Evolutionary conservation across 2,113 vertebrate species (phyloP), one percentile per base, ranked within the genome.

Genomic region (Sphaerodactylus townsendi): DNA sequence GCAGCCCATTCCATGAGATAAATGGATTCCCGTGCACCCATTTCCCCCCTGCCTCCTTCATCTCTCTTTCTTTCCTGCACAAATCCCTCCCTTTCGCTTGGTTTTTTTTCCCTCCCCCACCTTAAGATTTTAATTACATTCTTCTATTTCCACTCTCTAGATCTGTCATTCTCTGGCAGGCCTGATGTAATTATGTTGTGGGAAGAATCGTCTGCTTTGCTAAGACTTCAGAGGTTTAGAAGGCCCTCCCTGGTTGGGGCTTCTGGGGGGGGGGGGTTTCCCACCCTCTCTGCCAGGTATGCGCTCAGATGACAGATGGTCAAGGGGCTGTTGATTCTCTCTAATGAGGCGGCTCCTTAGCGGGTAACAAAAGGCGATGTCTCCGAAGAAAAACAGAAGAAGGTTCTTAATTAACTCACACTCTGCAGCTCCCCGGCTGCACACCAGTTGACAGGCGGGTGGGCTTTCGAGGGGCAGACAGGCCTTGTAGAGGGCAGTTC

Each of bases 81-180:
- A 39, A 69, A 69, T 10, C 87, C 87, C 77, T 59, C 69, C 14
- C 88, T 2, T 46, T 0, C 11, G 3, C 72, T 53, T 90, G 78
- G 82, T 0, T 4, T 39, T 87, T 79, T 75, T 15, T 7, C 87
- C 74, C 83, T 71, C 91, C 23, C 50, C n/a, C 53, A 35, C 88
- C 79, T 76, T 37, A 89, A 89, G 92, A 88, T 93, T 93, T 94
- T 94, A 93, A 94, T 94, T 94, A 92, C 89, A 82, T 93, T 87
- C 92, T 93, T 94, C 90, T 88, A 92, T 93, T 94, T 91, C 90
- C 88, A 90, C 84, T 92, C 90, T 83, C 87, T 91, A 79, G 68
- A 66, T 86, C 92, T 93, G 94, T 95, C 93, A 94, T 92, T 79
- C 3, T 72, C 2, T 91, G 87, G 91, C 84, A 82, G 88, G 76